phyloP scores from a whole-genome alignment of 2,113 vertebrate genomes.

The Alaudala cheleensis region DNA sequence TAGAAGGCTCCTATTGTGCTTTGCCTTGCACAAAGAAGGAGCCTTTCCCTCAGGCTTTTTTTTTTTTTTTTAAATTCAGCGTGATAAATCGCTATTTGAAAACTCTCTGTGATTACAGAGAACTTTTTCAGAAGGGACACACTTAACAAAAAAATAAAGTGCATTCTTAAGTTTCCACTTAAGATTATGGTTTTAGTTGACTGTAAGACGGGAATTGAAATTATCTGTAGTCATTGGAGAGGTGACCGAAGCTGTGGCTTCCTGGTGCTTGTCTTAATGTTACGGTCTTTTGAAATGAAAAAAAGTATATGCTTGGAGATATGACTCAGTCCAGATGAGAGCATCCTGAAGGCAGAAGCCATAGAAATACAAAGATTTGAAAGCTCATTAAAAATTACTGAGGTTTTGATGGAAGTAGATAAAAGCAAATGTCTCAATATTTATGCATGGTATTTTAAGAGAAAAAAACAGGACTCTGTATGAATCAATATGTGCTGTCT shows the following conservation, averaged over 20 bases:
- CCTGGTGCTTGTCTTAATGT: not conserved
- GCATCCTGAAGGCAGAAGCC: not conserved
- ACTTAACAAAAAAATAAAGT: not conserved
- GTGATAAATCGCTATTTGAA: not conserved
- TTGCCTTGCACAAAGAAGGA: not conserved
- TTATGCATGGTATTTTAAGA: not conserved
- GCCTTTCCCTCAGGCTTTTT: not conserved
- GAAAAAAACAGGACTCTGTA: not conserved
- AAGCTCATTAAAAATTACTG: constrained; percentile 4
- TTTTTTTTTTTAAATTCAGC: not conserved
- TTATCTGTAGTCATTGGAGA: not conserved
- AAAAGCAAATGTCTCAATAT: not conserved
- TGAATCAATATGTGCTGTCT: not conserved
- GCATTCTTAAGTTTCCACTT: not conserved
- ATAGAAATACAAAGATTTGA: not conserved
- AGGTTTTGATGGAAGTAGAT: constrained; percentile 25
- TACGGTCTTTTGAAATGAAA: not conserved
- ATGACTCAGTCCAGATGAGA: not conserved
- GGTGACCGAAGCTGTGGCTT: not conserved
- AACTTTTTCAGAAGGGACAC: not conserved
- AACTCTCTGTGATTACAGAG: not conserved
- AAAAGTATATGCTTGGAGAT: not conserved
- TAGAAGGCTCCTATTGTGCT: not conserved
- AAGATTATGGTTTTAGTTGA: not conserved
- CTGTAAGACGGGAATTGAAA: not conserved